Percentiles rank a stretch among this genome's conserved stretches.
These are phyloP conservation scores for Chironomus tepperi DNA, from an alignment of 1,140 invertebrate genomes.

Conservation along the genomic window DNA sequence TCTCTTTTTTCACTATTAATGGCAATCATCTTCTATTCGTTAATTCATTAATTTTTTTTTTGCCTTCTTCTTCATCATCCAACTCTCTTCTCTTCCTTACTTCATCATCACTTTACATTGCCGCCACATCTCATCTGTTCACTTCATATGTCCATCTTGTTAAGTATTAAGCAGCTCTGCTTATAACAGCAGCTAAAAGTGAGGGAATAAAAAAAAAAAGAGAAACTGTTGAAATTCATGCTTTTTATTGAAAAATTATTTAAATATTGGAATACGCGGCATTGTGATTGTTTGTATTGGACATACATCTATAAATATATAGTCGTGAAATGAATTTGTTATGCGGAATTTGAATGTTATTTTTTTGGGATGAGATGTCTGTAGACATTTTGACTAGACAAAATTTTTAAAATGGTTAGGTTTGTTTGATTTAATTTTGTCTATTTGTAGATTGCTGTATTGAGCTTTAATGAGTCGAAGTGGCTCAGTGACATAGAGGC, in stretches of 20 bases:
- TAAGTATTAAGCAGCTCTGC: neutral
- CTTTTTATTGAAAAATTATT: constrained; percentile 21
- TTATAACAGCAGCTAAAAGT: neutral
- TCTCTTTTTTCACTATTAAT: neutral
- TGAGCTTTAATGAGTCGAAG: no score
- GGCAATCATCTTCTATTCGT: neutral
- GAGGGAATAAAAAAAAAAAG: neutral
- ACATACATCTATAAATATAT: no score
- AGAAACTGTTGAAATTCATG: constrained; percentile 22
- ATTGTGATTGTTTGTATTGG: neutral
- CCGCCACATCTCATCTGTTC: neutral
- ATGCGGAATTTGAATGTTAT: no score
- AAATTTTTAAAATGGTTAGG: no score
- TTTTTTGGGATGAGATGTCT: no score
- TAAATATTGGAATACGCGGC: neutral
- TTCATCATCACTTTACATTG: neutral
- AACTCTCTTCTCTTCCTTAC: neutral
- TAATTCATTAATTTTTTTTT: neutral
- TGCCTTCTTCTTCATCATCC: neutral
- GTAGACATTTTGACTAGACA: no score
- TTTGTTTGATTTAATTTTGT: no score
- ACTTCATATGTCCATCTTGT: neutral
- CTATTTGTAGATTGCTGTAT: no score
- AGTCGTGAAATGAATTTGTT: no score
- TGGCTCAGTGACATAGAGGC: no score